Evolutionary conservation across 2,113 vertebrate species (phyloP), one percentile per base, ranked within the genome.

Genomic region (Aythya baeri): DNA sequence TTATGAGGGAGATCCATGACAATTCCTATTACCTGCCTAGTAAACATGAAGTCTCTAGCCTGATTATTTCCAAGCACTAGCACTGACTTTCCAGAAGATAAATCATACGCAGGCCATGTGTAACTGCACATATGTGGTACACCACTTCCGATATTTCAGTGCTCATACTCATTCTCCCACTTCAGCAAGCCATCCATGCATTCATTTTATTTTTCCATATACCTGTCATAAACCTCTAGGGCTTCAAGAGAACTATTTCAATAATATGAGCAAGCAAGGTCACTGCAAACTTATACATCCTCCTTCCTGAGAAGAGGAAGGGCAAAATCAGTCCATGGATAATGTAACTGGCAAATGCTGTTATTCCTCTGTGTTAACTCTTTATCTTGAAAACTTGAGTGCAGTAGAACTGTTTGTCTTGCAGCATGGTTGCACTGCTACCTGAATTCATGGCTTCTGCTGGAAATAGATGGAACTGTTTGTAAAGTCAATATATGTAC

Each of bases 101-200:
- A 49, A 49, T 49, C 46, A 49, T 49, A 49, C 20, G 46, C 46
- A 49, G 46, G 25, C 9, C 44, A 6, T 23, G 9, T 77, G 9
- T 79, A 38, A 31, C 27, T 17, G 21, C 67, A 65, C 6, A 58
- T 6, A 58, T 0, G 0, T 62, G 50, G 18, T 5, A 26, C 11
- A 13, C 12, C 72, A 4, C 21, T 86, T 81, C 34, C 58, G 62
- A 8, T 63, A 63, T 78, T 90, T 72, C 61, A 79, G 68, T 34
- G n/a, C 9, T 59, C 41, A 93, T 7, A 62, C 34, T 34, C 49
- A 63, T 87, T 50, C 31, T 72, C 4, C 21, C 43, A 38, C 27
- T 82, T 82, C 65, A 78, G 18, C 26, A 78, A n/a, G 55, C 44
- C 31, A 17, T 17, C 22, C 13, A 11, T 38, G 29, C 43, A 17